Percentiles rank a stretch among this genome's conserved stretches.
These are phyloP conservation scores for Drosophila athabasca DNA, from an alignment of 1,140 invertebrate species.

Conservation along the genomic window DNA sequence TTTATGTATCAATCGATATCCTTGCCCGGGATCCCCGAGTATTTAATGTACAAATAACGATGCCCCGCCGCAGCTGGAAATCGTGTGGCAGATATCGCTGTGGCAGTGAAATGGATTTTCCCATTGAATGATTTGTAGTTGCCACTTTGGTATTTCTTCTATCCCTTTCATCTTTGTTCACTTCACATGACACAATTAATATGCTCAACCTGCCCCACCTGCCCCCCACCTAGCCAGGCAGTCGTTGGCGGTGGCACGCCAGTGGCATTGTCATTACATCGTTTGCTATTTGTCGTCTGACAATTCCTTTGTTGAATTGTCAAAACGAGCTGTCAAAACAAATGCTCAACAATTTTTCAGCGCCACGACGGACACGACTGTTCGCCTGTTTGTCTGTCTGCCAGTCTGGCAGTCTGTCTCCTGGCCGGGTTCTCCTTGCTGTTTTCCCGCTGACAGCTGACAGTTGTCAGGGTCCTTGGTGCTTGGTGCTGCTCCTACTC, in stretches of 20 bases:
- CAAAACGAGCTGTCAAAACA: conserved; percentile 79
- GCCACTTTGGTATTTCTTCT: conserved; percentile 18
- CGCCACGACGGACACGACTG: conserved; percentile 58
- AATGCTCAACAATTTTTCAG: conserved; percentile 80
- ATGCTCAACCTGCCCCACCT: conserved; percentile 2
- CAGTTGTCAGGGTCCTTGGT: conserved; percentile 63
- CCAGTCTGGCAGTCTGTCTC: neutral
- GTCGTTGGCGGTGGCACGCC: neutral
- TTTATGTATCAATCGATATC: too few relatives aligned
- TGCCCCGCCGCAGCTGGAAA: too few relatives aligned
- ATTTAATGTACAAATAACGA: too few relatives aligned
- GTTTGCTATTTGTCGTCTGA: conserved; percentile 60
- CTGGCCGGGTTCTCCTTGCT: conserved; percentile 9
- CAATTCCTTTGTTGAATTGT: conserved; percentile 68
- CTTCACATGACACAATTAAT: conserved; percentile 70
- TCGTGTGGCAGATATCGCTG: neutral
- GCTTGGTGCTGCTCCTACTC: neutral
- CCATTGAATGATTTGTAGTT: neutral
- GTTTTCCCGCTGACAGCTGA: conserved; percentile 67
- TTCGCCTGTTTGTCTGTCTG: conserved; percentile 17
- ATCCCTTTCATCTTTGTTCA: conserved; percentile 37
- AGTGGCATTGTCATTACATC: conserved; percentile 49
- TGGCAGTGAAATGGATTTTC: too few relatives aligned
- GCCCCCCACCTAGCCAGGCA: neutral
- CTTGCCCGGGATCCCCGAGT: too few relatives aligned